phyloP scores from a whole-genome alignment of 2,113 vertebrate species.

The Hippocampus comes region DNA sequence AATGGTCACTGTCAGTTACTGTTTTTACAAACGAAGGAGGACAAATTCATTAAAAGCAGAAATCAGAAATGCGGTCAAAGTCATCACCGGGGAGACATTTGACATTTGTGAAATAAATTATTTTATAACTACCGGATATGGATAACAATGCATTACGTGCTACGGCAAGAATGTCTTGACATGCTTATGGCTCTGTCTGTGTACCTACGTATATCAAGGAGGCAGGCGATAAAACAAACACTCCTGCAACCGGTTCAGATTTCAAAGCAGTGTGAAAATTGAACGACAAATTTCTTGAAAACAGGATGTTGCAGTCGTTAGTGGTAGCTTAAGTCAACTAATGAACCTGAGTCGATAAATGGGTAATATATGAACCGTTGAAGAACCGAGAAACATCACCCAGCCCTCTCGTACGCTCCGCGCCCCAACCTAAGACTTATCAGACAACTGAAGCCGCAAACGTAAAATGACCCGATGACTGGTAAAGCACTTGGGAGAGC shows the following conservation, averaged over 20 bases:
- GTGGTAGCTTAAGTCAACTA: constrained; percentile 27
- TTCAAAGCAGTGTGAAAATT: constrained; percentile 26
- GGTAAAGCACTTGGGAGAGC: constrained; percentile 58
- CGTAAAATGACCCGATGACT: constrained; percentile 59
- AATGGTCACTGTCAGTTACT: too few species aligned
- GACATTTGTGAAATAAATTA: not conserved
- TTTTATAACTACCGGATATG: not conserved
- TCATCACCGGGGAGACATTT: not conserved
- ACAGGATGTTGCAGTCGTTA: constrained; percentile 10
- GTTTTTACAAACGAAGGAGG: too few species aligned
- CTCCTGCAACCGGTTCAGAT: constrained; percentile 4
- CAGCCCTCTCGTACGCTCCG: constrained; percentile 9
- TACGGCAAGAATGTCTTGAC: not conserved
- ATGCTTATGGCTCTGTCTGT: not conserved
- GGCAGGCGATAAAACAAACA: not conserved
- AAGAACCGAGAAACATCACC: constrained; percentile 23
- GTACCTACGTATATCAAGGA: constrained; percentile 5
- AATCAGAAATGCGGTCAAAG: not conserved
- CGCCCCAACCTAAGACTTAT: constrained; percentile 51
- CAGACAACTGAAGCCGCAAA: constrained; percentile 62
- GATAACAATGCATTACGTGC: not conserved
- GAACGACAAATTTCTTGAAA: constrained; percentile 19
- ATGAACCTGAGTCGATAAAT: constrained; percentile 31
- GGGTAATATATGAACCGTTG: constrained; percentile 33
- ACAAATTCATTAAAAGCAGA: not conserved